Conservation (phyloP, 2,113 vertebrate species). For the Indicator maculatus region DNA sequence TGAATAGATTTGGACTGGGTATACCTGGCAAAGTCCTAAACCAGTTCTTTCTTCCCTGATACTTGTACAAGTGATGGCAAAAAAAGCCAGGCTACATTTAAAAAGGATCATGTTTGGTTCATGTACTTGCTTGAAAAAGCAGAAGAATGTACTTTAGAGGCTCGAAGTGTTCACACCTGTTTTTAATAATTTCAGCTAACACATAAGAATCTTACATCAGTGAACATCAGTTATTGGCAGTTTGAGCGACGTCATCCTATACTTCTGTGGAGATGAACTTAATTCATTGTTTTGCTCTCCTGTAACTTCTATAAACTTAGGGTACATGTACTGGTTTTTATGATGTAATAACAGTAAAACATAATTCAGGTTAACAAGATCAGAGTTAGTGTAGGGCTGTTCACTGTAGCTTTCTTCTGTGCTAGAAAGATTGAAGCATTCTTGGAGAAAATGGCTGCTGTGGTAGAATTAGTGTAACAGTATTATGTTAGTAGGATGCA, state of each 20-base stretch:
- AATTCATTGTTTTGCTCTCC: background rate
- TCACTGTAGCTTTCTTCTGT: background rate
- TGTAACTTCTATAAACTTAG: rapidly evolving
- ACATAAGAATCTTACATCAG: background rate
- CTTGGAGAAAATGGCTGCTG: background rate
- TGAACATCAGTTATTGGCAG: background rate
- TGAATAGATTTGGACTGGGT: background rate
- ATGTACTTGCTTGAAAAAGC: background rate
- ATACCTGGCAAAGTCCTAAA: background rate
- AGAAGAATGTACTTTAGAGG: background rate
- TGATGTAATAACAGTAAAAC: background rate
- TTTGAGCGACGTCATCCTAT: background rate
- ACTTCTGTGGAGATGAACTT: background rate
- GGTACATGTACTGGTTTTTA: background rate
- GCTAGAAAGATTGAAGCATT: background rate
- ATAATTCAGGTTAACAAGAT: background rate
- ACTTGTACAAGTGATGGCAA: background rate
- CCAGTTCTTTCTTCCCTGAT: background rate
- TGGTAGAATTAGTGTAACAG: background rate
- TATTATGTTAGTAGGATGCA: background rate
- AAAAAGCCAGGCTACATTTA: background rate
- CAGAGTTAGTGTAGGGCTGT: background rate
- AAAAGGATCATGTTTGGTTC: background rate
- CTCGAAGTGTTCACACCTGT: background rate
- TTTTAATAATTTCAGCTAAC: background rate